phyloP scores from a whole-genome alignment of 2,797 vertebrate species.

The Heliangelus exortis region DNA sequence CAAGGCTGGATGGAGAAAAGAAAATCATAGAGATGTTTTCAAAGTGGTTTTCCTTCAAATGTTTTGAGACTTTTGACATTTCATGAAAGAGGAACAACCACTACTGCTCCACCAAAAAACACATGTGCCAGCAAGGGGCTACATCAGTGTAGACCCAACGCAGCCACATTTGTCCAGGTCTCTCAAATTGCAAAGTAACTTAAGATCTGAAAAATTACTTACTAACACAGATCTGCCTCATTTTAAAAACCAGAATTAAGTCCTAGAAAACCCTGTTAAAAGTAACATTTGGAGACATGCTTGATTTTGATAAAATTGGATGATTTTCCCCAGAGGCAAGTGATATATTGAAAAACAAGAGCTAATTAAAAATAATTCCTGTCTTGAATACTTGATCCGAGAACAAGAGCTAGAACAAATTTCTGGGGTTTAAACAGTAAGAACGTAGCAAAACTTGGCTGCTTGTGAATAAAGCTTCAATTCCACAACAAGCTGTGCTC shows the following conservation, averaged over 20 bases:
- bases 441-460: background rate
- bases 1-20: background rate
- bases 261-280: background rate
- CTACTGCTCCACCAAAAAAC: background rate
- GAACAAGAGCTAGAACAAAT: background rate
- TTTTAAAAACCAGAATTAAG: background rate
- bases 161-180: rapidly evolving
- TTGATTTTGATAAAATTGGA: background rate
- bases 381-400: background rate
- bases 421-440: background rate
- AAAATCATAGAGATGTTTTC: background rate
- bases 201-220: background rate
- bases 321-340: background rate
- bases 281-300: background rate
- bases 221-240: background rate
- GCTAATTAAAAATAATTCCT: background rate
- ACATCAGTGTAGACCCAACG: background rate
- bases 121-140: background rate
- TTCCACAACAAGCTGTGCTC: background rate
- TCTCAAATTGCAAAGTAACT: background rate
- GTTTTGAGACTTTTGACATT: background rate
- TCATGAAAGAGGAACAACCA: background rate
- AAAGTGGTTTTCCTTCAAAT: background rate
- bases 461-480: background rate
- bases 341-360: background rate